Evolutionary conservation across 2,113 vertebrate genomes (phyloP).

Genomic region (Pan troglodytes): NHGRI_mPanTro3-v2.1_pri NC_072411.2:16436501-16437000

Average conservation of each 20-base stretch:
- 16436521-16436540: no score
- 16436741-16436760: not conserved
- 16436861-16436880: not conserved
- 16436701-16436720: not conserved
- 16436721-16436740: not conserved
- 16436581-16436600: no score
- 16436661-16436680: no score
- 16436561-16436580: no score
- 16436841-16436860: not conserved
- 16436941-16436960: not conserved
- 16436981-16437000: not conserved
- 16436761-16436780: not conserved
- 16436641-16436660: no score
- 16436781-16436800: not conserved
- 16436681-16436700: not conserved
- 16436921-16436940: not conserved
- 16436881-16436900: not conserved
- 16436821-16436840: not conserved
- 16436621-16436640: no score
- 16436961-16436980: not conserved
- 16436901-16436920: not conserved
- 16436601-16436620: no score
- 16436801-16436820: not conserved
- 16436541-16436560: no score
- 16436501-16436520: no score